A percentile compares a stretch with the other conserved stretches of the same genome.
Conservation (phyloP, 1,140 invertebrate species). For the Drosophila serrata region DNA sequence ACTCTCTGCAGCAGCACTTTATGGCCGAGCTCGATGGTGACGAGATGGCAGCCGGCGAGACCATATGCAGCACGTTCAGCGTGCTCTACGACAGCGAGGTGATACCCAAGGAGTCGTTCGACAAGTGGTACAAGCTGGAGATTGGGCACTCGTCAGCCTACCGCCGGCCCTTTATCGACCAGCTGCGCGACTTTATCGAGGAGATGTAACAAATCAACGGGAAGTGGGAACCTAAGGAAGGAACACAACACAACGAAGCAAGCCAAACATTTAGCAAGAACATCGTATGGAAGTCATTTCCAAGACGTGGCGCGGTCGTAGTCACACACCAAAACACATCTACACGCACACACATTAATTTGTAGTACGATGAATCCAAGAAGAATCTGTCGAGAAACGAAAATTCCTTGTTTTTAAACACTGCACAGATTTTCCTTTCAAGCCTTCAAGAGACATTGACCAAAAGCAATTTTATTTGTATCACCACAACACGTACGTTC, state of each 20-base stretch:
- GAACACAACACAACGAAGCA: slow-evolving; percentile 40
- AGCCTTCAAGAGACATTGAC: slow-evolving; percentile 15
- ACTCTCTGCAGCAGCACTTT: slow-evolving; percentile 63
- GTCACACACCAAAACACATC: neutral
- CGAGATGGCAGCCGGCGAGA: slow-evolving; percentile 62
- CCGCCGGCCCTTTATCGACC: slow-evolving; percentile 47
- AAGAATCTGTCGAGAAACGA: slow-evolving; percentile 31
- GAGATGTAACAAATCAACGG: slow-evolving; percentile 42
- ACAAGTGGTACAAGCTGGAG: slow-evolving; percentile 73
- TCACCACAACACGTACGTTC: slow-evolving; percentile 44
- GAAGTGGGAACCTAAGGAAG: slow-evolving; percentile 14
- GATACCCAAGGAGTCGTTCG: slow-evolving; percentile 71
- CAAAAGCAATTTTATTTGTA: slow-evolving; percentile 27
- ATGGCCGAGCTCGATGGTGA: slow-evolving; percentile 57
- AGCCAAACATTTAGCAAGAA: slow-evolving; percentile 19
- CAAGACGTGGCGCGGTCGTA: slow-evolving; percentile 38
- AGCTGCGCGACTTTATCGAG: slow-evolving; percentile 61
- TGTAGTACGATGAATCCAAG: slow-evolving; percentile 26
- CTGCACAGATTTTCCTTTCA: slow-evolving; percentile 26
- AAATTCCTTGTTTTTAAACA: slow-evolving; percentile 52
- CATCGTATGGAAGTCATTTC: slow-evolving; percentile 21
- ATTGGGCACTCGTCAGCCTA: slow-evolving; percentile 34
- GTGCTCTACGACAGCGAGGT: slow-evolving; percentile 72
- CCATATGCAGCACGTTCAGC: slow-evolving; percentile 63
- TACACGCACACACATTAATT: slow-evolving; percentile 19